These are phyloP conservation scores for Quadriops clusia DNA, from an alignment of 2,888 invertebrate genomes.

Conservation along the genomic window DNA sequence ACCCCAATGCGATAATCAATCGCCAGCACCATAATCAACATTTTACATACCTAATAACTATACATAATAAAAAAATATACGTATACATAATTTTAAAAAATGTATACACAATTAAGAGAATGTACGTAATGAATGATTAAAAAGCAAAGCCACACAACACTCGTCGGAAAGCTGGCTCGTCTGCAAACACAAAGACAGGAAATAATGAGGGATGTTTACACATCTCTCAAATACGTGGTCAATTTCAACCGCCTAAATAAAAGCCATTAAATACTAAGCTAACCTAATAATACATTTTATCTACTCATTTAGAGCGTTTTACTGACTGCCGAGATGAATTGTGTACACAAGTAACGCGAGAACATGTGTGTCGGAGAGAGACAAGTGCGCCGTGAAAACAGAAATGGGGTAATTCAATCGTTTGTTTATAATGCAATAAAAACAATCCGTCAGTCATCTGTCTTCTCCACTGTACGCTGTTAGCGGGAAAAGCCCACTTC, in stretches of 20 bases:
- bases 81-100: neutral
- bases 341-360: conserved; percentile 2
- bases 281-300: conserved; percentile 31
- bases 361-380: conserved; percentile 14
- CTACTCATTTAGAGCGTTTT: conserved; percentile 16
- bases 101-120: too few relatives aligned
- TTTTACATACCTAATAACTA: too few relatives aligned
- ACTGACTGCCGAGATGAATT: neutral
- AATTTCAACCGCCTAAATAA: conserved; percentile 21
- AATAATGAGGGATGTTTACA: conserved; percentile 18
- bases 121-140: too few relatives aligned
- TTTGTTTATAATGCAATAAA: conserved; percentile 37
- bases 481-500: conserved; percentile 13
- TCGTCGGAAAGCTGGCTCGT: too few relatives aligned
- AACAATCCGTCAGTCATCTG: conserved; percentile 40
- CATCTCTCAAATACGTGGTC: conserved; percentile 21
- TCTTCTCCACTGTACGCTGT: conserved; percentile 34
- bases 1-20: too few relatives aligned
- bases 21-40: too few relatives aligned
- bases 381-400: conserved; percentile 16
- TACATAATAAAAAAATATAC: too few relatives aligned
- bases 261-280: conserved; percentile 27
- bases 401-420: conserved; percentile 23
- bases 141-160: too few relatives aligned
- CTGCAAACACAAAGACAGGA: too few relatives aligned